phyloP scores from a whole-genome alignment of 1,140 invertebrate species.

The Danaus plexippus region DNA sequence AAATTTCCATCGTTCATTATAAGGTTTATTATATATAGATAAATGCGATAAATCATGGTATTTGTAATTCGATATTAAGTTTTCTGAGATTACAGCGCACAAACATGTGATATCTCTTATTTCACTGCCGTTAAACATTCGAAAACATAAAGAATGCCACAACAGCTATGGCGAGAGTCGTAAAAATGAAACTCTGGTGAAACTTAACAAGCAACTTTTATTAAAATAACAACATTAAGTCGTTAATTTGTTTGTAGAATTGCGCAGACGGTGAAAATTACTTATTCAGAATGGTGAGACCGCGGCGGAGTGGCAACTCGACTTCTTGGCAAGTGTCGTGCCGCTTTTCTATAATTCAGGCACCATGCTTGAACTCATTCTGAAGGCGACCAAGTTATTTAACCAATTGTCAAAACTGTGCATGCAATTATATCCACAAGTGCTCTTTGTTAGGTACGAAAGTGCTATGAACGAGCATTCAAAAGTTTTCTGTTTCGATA shows the following conservation, averaged over 20 bases:
- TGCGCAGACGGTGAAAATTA: conserved; percentile 68
- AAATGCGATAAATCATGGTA: too few species aligned
- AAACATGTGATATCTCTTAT: too few species aligned
- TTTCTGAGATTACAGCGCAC: too few species aligned
- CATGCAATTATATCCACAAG: conserved; percentile 19
- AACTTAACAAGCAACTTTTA: conserved; percentile 64
- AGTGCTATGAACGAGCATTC: conserved; percentile 8
- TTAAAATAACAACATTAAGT: conserved; percentile 68
- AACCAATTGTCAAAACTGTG: conserved; percentile 18
- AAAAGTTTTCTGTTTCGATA: conserved; percentile 13
- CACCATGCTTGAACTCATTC: conserved; percentile 19
- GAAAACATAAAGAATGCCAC: conserved; percentile 60
- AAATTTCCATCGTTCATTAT: too few species aligned
- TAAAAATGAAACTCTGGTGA: conserved; percentile 58
- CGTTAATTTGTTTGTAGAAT: conserved; percentile 70
- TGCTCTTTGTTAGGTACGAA: conserved; percentile 11
- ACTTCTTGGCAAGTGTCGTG: conserved; percentile 45
- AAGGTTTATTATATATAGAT: too few species aligned
- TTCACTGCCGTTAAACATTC: conserved; percentile 34
- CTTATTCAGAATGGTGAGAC: conserved; percentile 60
- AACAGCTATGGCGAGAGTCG: conserved; percentile 54
- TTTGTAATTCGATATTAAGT: too few species aligned
- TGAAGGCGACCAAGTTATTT: conserved; percentile 18
- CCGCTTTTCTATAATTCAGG: conserved; percentile 60
- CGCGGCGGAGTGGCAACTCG: conserved; percentile 40